Evolutionary conservation across 2,113 vertebrate genomes (phyloP), one percentile per base, ranked within the genome.

Genomic region (Brevimyrus niger): DNA sequence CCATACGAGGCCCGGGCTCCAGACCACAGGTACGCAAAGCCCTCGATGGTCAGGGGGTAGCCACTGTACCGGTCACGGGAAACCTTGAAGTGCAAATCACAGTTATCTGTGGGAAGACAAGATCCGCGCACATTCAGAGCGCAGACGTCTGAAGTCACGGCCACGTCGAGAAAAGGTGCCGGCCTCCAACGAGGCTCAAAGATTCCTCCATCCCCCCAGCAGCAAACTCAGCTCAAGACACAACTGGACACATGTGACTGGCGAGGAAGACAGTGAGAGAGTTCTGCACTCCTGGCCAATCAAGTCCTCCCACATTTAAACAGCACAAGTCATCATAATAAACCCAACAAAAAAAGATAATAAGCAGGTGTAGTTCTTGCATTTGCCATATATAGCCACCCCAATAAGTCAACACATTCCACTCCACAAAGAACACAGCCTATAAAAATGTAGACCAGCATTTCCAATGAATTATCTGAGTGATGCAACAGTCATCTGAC

Each of bases 71-170:
- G 96, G 89, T 98, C 97, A 4, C 97, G 94, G 65, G 97, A 97
- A 8, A 98, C 97, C 91, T 98, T 98, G 94, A 98, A 98, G 92
- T 98, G 97, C 90, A 98, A 95, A 88, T 98, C 97, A 61, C 97
- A 97, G 91, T 98, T 98, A 94, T 98, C 97, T 98, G 93, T 90
- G 86, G 55, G 46, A 85, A 82, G 19, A 87, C 31, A 65, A 61
- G 15, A 65, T 7, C 38, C 42, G 35, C 73, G 11, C 61, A 38
- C 73, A 19, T 80, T 80, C 73, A 80, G 73, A 42, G 35, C 31
- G 73, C 73, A 80, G 73, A 80, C 35, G 35, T 80, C 35, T 80
- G 73, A 13, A 17, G 35, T 38, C 35, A 42, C 35, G n/a, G 61
- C 61, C 15, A 15, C 31, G 17, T 15, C 10, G 4, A 35, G 2